These are phyloP conservation scores for Neoaliturus tenellus DNA, from an alignment of 2,888 invertebrate species.

Conservation along the genomic window DNA sequence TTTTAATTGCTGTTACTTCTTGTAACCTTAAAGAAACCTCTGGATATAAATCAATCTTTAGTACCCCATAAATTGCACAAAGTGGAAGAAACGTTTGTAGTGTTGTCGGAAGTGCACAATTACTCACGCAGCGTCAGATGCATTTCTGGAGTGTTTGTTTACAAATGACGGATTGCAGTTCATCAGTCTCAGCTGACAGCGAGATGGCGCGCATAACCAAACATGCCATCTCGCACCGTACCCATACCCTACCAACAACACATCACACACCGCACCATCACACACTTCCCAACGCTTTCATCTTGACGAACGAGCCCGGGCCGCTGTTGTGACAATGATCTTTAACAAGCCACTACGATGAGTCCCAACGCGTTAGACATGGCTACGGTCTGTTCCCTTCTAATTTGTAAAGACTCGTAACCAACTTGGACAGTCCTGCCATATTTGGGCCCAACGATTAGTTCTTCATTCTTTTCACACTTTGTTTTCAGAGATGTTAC, in stretches of 20 bases:
- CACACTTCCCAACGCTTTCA: neutral
- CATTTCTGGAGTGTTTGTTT: neutral
- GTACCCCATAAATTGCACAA: too few species aligned
- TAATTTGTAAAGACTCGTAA: conserved; percentile 15
- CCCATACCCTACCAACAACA: too few species aligned
- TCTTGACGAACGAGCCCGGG: conserved; percentile 21
- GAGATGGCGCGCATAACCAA: neutral
- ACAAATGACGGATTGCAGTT: neutral
- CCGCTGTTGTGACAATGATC: conserved; percentile 39
- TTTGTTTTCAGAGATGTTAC: neutral
- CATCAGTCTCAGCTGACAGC: neutral
- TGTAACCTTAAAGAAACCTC: too few species aligned
- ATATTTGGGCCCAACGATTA: conserved; percentile 10
- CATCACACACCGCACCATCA: neutral
- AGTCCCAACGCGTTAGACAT: conserved; percentile 19
- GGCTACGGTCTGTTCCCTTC: conserved; percentile 18
- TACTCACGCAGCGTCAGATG: neutral
- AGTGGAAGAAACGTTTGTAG: neutral
- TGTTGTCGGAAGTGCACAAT: neutral
- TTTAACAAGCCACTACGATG: conserved; percentile 13
- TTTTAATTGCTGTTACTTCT: too few species aligned
- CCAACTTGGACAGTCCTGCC: neutral
- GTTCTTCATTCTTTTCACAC: neutral
- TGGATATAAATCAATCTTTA: too few species aligned
- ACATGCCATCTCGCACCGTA: neutral